These are phyloP conservation scores for Petromus typicus DNA, from an alignment of 2,113 vertebrate species.

Conservation along the genomic window DNA sequence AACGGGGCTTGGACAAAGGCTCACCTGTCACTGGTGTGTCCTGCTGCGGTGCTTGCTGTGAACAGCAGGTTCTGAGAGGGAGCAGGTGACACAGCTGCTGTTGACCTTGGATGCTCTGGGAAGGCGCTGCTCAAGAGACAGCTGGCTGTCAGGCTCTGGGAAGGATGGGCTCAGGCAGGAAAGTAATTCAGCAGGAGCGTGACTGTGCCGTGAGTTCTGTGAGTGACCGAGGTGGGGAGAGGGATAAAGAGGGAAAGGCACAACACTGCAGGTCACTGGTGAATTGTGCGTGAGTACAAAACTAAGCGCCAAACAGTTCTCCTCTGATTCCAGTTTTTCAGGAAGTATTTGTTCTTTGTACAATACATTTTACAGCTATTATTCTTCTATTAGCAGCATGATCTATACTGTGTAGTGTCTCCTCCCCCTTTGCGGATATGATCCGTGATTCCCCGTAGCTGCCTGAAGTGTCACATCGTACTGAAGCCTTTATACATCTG, in stretches of 20 bases:
- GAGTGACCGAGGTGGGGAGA: not conserved
- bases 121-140: not conserved
- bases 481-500: not conserved
- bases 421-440: not conserved
- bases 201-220: not conserved
- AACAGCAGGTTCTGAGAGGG: not conserved
- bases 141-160: not conserved
- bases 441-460: no score
- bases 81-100: not conserved
- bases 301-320: not conserved
- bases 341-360: not conserved
- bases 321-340: not conserved
- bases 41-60: rapidly evolving
- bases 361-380: not conserved
- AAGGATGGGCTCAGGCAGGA: not conserved
- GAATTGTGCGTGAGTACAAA: not conserved
- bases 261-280: not conserved
- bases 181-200: not conserved
- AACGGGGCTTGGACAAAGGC: not conserved
- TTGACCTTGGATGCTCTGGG: not conserved
- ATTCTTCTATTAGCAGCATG: not conserved
- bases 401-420: not conserved
- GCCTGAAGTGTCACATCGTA: not conserved
- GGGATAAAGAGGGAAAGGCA: not conserved
- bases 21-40: not conserved